Conservation (phyloP, 2,797 vertebrate genomes). For the Syngnathus rostellatus region DNA sequence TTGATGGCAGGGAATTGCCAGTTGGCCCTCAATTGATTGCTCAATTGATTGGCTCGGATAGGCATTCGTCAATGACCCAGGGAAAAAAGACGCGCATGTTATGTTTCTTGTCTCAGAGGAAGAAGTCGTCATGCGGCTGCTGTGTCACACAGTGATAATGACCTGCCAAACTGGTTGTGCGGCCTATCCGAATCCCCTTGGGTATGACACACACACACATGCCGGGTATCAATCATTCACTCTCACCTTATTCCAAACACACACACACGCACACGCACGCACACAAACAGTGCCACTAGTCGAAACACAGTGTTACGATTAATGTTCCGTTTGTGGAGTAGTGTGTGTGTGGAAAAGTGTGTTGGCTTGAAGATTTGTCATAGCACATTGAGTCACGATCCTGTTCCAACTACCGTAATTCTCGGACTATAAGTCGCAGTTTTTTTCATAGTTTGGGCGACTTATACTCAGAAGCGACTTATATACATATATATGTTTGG, state of each 20-base stretch:
- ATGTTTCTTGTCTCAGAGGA: conserved; percentile 58
- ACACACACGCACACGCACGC: conserved; percentile 2
- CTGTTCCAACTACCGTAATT: too few relatives aligned
- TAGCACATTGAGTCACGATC: too few relatives aligned
- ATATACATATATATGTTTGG: too few relatives aligned
- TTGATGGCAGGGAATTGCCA: conserved; percentile 72
- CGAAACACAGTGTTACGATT: too few relatives aligned
- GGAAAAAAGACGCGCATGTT: conserved; percentile 31
- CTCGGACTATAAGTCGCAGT: too few relatives aligned
- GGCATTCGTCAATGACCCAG: conserved; percentile 65
- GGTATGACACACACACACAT: conserved; percentile 35
- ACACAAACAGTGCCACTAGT: background rate
- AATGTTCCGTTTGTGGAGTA: too few relatives aligned
- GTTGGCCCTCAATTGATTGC: conserved; percentile 71
- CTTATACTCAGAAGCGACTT: too few relatives aligned
- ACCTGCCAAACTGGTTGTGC: conserved; percentile 58
- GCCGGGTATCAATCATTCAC: conserved; percentile 47
- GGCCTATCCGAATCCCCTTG: conserved; percentile 39
- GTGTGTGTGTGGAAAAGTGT: too few relatives aligned
- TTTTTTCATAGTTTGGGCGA: too few relatives aligned
- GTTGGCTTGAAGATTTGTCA: too few relatives aligned
- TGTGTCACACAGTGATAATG: conserved; percentile 71
- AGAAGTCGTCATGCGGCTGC: conserved; percentile 49
- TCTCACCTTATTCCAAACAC: conserved; percentile 11
- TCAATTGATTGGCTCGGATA: conserved; percentile 71